A percentile compares a stretch with the other conserved stretches of the same genome.
These are phyloP conservation scores for human (Homo sapiens) DNA, from an alignment of 2,113 vertebrate genomes.

Conservation along the genomic window GRCh38 chr2:193396001-193396500, in stretches of 20 bases:
- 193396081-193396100: constrained; percentile 73
- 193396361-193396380: constrained; percentile 66
- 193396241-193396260: constrained; percentile 67
- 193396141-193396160: constrained; percentile 70
- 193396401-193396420: constrained; percentile 73
- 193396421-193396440: constrained; percentile 79
- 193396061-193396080: constrained; percentile 62
- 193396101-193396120: constrained; percentile 51
- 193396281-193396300: background rate
- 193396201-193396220: constrained; percentile 73
- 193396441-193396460: constrained; percentile 73
- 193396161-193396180: constrained; percentile 67
- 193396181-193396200: constrained; percentile 9
- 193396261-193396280: constrained; percentile 74
- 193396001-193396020: background rate
- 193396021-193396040: constrained; percentile 67
- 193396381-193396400: constrained; percentile 78
- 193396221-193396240: constrained; percentile 45
- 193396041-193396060: constrained; percentile 55
- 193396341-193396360: constrained; percentile 61
- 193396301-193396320: constrained; percentile 74
- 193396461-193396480: constrained; percentile 71
- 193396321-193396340: constrained; percentile 70
- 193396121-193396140: constrained; percentile 69
- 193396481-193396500: constrained; percentile 65